These are phyloP conservation scores for Steinernema carpocapsae DNA, from an alignment of 2,888 invertebrate species.

Conservation along the genomic window DNA sequence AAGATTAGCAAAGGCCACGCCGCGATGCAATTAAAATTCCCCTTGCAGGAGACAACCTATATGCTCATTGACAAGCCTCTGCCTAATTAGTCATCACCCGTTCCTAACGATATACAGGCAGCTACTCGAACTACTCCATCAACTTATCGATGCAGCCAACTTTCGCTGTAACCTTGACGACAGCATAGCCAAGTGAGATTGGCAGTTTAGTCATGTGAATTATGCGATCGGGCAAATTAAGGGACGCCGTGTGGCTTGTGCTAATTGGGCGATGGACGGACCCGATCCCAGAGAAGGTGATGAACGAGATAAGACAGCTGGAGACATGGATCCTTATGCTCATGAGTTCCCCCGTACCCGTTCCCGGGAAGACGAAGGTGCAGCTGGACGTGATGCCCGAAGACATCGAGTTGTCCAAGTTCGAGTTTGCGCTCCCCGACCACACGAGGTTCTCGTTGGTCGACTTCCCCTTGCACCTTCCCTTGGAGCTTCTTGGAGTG, in stretches of 20 bases:
- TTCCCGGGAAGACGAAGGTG: slow-evolving; percentile 90
- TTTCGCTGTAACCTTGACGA: slow-evolving; percentile 74
- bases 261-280: slow-evolving; percentile 75
- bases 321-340: slow-evolving; percentile 97
- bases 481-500: slow-evolving; percentile 93
- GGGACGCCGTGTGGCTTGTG: slow-evolving; percentile 95
- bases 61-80: slow-evolving; percentile 87
- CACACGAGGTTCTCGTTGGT: slow-evolving; percentile 94
- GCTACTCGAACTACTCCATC: slow-evolving; percentile 91
- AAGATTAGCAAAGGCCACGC: slow-evolving; percentile 2
- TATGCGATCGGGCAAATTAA: slow-evolving; percentile 69
- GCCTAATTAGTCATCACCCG: slow-evolving; percentile 97
- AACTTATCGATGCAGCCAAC: slow-evolving; percentile 95
- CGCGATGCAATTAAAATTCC: slow-evolving; percentile 29
- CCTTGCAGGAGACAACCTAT: slow-evolving; percentile 35
- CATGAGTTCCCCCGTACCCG: slow-evolving; percentile 94
- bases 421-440: slow-evolving; percentile 93
- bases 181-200: slow-evolving; percentile 29
- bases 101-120: slow-evolving; percentile 98
- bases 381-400: slow-evolving; percentile 70
- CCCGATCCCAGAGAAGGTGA: slow-evolving; percentile 79
- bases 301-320: slow-evolving; percentile 94
- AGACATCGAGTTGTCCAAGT: slow-evolving; percentile 45
- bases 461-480: slow-evolving; percentile 96
- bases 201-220: not conserved